Percentiles rank a stretch among this genome's conserved stretches.
Evolutionary conservation across 2,888 invertebrate species (phyloP).

Genomic region (Synergus umbraculus): DNA sequence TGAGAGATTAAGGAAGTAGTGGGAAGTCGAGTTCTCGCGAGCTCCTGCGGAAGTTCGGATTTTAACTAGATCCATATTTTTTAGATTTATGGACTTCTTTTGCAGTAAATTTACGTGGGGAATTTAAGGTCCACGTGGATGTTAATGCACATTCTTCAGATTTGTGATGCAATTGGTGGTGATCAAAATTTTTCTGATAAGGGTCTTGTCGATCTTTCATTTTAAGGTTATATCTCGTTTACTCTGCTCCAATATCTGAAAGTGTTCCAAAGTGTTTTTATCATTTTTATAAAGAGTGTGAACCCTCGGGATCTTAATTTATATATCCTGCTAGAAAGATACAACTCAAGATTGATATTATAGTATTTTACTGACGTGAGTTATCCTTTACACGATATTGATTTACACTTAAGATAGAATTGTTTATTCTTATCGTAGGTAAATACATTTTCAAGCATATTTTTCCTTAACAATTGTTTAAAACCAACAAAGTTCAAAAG

Average conservation of each 20-base stretch:
- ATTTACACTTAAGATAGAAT: background rate
- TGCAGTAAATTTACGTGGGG: background rate
- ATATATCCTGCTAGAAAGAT: no score
- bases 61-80: constrained; percentile 31
- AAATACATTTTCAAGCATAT: background rate
- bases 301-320: no score
- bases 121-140: background rate
- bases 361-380: no score
- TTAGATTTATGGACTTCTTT: background rate
- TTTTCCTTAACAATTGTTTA: background rate
- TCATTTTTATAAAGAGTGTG: no score
- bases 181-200: background rate
- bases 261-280: no score
- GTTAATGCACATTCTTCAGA: background rate
- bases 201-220: background rate
- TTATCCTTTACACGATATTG: background rate
- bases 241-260: background rate
- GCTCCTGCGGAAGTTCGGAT: background rate
- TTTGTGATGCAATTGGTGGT: background rate
- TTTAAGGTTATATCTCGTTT: constrained; percentile 29
- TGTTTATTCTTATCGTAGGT: background rate
- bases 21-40: background rate
- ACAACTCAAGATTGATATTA: no score
- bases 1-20: background rate
- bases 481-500: background rate